Evolutionary conservation across 2,797 vertebrate species (phyloP), one percentile per base, ranked within the genome.

Genomic region (Smutsia gigantea): DNA sequence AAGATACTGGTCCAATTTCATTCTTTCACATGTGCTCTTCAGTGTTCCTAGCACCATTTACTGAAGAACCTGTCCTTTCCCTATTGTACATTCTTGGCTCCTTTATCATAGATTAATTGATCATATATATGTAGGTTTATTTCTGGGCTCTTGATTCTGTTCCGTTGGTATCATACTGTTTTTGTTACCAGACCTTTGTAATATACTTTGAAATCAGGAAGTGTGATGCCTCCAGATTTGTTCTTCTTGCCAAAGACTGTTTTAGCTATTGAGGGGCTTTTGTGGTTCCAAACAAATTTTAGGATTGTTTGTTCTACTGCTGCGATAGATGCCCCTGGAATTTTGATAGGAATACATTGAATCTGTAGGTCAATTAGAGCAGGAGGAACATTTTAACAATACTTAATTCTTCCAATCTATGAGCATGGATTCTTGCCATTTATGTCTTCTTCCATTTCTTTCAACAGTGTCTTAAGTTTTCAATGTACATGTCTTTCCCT

Each of bases 371-470:
- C 42, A 34, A n/a, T 87, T 64, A 81, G 57, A 34, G 34, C 11
- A 71, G 34, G n/a, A 53, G 39, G n/a, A 55, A 81, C n/a, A 93
- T 72, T 63, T 63, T 55, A 72, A 81, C 14, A 81, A 42, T 46
- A 39, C 42, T 46, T 53, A 63, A 63, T 53, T 87, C 42, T 81
- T 64, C 46, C 18, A 81, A 51, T 87, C 55, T 19, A 81, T 55
- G 7, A 72, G 34, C 31, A 66, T 1, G 14, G 51, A 81, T 42
- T n/a, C 34, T 61, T 71, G 19, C 55, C 55, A 87, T 55, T 84
- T 81, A 42, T 81, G 57, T 61, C n/a, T 71, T 63, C 27, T 93
- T 93, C 49, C 49, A 51, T 68, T 51, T 93, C n/a, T 87, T 87
- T 78, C 23, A 81, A 31, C 53, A 81, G 19, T 21, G 7, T 63